These are phyloP conservation scores for Troglohyphantes excavatus DNA, from an alignment of 2,888 invertebrate species.

Conservation along the genomic window DNA sequence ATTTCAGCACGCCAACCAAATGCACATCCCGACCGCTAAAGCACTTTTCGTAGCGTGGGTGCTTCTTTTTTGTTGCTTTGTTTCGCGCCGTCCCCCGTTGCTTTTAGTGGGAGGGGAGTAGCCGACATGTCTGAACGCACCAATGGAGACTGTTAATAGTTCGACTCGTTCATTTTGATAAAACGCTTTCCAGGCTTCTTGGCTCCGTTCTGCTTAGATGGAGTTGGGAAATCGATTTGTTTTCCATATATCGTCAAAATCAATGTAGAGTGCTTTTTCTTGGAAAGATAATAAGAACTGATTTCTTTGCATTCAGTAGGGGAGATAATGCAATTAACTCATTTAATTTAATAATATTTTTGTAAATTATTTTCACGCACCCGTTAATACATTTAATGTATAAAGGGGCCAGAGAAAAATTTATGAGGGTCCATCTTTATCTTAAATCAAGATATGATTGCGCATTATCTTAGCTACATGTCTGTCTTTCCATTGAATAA, in stretches of 20 bases:
- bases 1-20: constrained; percentile 10
- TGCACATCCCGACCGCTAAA: constrained; percentile 29
- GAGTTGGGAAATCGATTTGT: neutral
- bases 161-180: constrained; percentile 27
- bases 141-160: constrained; percentile 32
- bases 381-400: no score
- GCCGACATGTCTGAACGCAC: constrained; percentile 8
- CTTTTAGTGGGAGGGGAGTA: constrained; percentile 13
- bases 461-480: no score
- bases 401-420: no score
- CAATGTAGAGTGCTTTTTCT: no score
- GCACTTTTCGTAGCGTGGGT: constrained; percentile 24
- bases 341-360: no score
- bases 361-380: no score
- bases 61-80: constrained; percentile 3
- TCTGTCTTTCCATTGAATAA: no score
- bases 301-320: no score
- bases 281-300: no score
- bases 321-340: no score
- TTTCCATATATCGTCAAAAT: neutral
- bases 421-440: no score
- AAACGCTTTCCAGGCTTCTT: neutral
- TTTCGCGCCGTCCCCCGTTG: neutral
- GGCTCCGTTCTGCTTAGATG: neutral
- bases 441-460: no score